Base-by-base conservation (phyloP, 2,113 vertebrate genomes). In the Antigone vipio region DNA sequence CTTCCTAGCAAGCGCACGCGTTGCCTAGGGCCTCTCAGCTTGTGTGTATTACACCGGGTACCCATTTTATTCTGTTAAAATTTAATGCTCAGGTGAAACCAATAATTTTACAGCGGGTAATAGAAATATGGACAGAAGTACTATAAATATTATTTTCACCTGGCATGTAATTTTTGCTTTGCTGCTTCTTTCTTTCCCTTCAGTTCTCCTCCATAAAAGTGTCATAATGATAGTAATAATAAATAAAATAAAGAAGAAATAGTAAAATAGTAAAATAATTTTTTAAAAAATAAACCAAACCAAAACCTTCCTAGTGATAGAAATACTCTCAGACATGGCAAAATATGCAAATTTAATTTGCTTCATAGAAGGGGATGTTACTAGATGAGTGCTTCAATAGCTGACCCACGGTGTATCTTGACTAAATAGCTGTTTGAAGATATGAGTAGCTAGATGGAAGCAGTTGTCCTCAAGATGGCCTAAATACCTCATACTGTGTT, bases 401-500 rank as follows among this genome's bases (percentile, higher is more conserved):
- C 62, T 89, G 89, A 95, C 67, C 73, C 53, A 63, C 32, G 42
- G 80, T 27, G 50, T 72, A 55, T 88, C 76, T 87, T 91, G 77
- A 55, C 91, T 95, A 89, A 96, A 85, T n/a, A 94, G 69, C 62
- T 88, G 45, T 89, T 95, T 97, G 86, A 96, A 88, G 77, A 66
- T 58, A 79, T 11, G n/a, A 92, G 80, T 75, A 87, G 66, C 62
- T 92, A 50, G 88, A 92, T 53, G 16, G 89, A 96, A 92, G 75
- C 56, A 93, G 84, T 84, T 91, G 87, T 93, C 92, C 77, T 88
- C 77, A 92, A 91, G 95, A 92, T 95, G 69, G 58, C 75, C 77
- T 93, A 95, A 96, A 93, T 96, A 91, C 75, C 68, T 79, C 92
- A 92, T 67, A 44, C 94, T 96, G 89, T 96, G 86, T 93, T 97